phyloP scores from a whole-genome alignment of 2,888 invertebrate genomes.

The Eilema griseolum region DNA sequence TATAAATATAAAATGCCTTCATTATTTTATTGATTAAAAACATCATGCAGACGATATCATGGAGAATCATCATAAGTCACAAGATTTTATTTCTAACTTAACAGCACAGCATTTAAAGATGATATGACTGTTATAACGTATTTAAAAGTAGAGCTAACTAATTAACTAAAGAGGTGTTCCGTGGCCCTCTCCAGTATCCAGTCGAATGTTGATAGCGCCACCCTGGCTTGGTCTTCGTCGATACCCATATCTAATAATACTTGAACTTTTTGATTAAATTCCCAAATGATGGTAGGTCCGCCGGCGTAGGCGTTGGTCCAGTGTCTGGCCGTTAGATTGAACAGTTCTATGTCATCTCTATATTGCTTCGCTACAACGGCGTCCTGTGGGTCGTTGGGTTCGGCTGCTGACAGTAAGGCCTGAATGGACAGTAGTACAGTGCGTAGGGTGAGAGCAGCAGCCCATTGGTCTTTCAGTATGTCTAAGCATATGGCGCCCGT shows the following conservation, averaged over 20 bases:
- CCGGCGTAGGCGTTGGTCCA: slow-evolving; percentile 98
- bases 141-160: slow-evolving; percentile 59
- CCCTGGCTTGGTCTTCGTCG: slow-evolving; percentile 94
- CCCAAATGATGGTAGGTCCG: slow-evolving; percentile 87
- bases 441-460: slow-evolving; percentile 98
- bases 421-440: slow-evolving; percentile 98
- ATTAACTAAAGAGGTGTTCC: slow-evolving; percentile 87
- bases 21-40: slow-evolving; percentile 16
- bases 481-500: slow-evolving; percentile 99
- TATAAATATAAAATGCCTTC: slow-evolving; percentile 13
- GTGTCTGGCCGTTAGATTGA: slow-evolving; percentile 96
- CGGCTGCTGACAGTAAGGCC: slow-evolving; percentile 96
- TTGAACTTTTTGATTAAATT: slow-evolving; percentile 95
- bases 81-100: slow-evolving; percentile 30
- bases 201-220: slow-evolving; percentile 96
- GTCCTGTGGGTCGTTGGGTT: slow-evolving; percentile 97
- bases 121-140: slow-evolving; percentile 31
- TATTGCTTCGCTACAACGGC: slow-evolving; percentile 99
- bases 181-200: slow-evolving; percentile 98
- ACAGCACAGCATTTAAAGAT: slow-evolving; percentile 35
- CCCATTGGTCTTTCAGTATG: slow-evolving; percentile 99
- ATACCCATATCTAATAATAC: slow-evolving; percentile 98
- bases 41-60: slow-evolving; percentile 26
- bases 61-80: slow-evolving; percentile 29
- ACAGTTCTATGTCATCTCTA: slow-evolving; percentile 95